Evolutionary conservation across 2,888 invertebrate species (phyloP).

Genomic region (Andrena chrysosceles): DNA sequence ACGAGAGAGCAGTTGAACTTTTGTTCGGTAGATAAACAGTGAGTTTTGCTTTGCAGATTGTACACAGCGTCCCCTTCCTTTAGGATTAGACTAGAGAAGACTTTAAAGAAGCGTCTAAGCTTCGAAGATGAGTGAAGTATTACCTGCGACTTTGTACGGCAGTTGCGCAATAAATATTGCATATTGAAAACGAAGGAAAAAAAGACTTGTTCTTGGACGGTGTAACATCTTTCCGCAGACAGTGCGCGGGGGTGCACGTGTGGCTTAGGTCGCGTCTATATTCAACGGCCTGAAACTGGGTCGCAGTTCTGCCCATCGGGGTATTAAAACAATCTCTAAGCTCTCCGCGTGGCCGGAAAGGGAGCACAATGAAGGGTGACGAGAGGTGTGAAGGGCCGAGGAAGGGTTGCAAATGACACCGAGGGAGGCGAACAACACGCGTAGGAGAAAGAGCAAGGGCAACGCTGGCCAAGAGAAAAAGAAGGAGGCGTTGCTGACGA

Average conservation of each 20-base stretch:
- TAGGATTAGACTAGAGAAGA: conserved; percentile 34
- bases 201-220: too few relatives aligned
- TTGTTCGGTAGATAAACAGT: background rate
- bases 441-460: conserved; percentile 57
- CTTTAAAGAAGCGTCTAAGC: background rate
- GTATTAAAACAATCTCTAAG: conserved; percentile 66
- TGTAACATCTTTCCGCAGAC: background rate
- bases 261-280: conserved; percentile 47
- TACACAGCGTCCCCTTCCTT: conserved; percentile 69
- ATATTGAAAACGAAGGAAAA: background rate
- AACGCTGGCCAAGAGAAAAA: background rate
- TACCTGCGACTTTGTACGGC: background rate
- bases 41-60: conserved; percentile 64
- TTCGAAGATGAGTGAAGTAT: background rate
- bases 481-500: conserved; percentile 21
- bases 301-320: conserved; percentile 62
- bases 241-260: conserved; percentile 36
- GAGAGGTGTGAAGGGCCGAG: background rate
- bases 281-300: conserved; percentile 52
- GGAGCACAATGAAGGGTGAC: conserved; percentile 5
- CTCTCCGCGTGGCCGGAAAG: conserved; percentile 30
- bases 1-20: background rate
- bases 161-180: conserved; percentile 1
- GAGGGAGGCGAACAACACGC: conserved; percentile 16
- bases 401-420: conserved; percentile 32